Evolutionary conservation across 1,140 invertebrate genomes (phyloP), one percentile per base, ranked within the genome.

Genomic region (Dysdera silvatica): DNA sequence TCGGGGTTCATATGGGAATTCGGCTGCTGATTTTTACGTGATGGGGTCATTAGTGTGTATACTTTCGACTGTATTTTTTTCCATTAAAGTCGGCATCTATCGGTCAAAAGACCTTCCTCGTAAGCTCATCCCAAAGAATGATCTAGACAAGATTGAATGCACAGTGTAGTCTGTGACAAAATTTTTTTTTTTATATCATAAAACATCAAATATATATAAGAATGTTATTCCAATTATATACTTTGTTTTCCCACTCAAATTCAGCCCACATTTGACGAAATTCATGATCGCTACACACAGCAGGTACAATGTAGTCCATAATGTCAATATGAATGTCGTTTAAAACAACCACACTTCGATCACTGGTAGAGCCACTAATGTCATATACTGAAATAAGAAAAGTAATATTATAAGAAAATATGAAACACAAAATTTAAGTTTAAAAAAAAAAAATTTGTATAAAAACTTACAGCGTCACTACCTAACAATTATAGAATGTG

Each of bases 241-340:
- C 92, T 83, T 99, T 99, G 79, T 99, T 99, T 80, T 99, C 97
- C 97, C 97, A 99, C 78, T 99, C 97, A 80, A 99, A 99, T 80
- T 98, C 95, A 2, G 93, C 89, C 97, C 97, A 99, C 96, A 99
- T 99, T 77, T 91, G 86, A 16, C 96, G 78, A 80, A 99, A 99
- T 78, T 99, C 95, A 0, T 85, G 84, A 75, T 99, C 95, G 29
- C 86, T 94, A 76, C 95, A 98, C 26, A 82, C 79, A 2, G 94
- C 94, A n/a, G 97, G 96, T 35, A 98, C 87, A 71, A 99, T 99
- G 77, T 99, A 99, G 80, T 99, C 97, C 91, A 99, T 98, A 65
- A 99, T 99, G 78, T 99, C 96, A 74, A 99, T 97, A 75, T 98
- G 95, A 73, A 99, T 98, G 74, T 99, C 96, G 74, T 98, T 98